A percentile compares a stretch with the other conserved stretches of the same genome.
These are phyloP conservation scores for Todiramphus saurophagus DNA, from an alignment of 2,113 vertebrate genomes.

Conservation along the genomic window DNA sequence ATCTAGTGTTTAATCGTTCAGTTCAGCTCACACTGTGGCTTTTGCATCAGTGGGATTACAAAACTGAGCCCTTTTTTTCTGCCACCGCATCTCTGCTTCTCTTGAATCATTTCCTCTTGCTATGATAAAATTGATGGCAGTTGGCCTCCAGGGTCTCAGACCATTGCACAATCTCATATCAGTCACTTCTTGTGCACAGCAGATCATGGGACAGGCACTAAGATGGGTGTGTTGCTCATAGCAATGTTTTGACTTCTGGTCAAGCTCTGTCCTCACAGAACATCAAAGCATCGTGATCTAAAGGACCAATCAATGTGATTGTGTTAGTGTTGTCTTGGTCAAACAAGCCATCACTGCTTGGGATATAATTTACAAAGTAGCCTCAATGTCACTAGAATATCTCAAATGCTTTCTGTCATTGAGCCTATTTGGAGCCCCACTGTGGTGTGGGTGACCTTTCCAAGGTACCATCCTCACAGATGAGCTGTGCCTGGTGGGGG, in stretches of 20 bases:
- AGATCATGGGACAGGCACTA: neutral
- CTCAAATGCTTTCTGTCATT: neutral
- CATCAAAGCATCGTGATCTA: neutral
- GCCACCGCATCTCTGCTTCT: neutral
- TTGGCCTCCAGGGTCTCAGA: neutral
- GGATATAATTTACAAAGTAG: neutral
- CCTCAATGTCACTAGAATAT: neutral
- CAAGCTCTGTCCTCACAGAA: neutral
- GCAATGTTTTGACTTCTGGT: neutral
- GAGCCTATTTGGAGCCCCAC: rapidly evolving
- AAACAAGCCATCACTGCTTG: neutral
- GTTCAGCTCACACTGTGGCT: neutral
- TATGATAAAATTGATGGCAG: neutral
- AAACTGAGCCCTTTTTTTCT: neutral
- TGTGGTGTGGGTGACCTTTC: neutral
- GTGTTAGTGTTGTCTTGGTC: neutral
- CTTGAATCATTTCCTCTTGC: neutral
- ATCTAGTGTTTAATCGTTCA: neutral
- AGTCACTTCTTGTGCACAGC: neutral
- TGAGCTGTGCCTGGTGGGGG: neutral
- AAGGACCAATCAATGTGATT: neutral
- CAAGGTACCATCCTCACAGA: neutral
- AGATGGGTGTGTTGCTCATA: neutral
- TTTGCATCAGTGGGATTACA: neutral
- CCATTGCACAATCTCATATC: rapidly evolving